Evolutionary conservation across 1,140 invertebrate species (phyloP).

Genomic region (Pseudomyrmex pallidus): DNA sequence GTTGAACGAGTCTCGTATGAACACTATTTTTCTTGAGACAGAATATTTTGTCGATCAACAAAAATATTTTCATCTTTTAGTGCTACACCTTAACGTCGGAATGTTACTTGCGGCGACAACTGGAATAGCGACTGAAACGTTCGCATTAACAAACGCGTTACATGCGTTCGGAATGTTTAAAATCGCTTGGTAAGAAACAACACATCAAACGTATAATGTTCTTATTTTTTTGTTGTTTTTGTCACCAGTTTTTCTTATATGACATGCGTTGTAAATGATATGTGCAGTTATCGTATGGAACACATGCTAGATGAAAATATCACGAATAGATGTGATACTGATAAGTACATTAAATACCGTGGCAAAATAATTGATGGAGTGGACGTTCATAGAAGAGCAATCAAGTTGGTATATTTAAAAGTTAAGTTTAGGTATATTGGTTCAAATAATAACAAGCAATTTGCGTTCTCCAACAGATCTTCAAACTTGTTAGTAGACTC

Average conservation of each 20-base stretch:
- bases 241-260: no score
- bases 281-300: slow-evolving; percentile 23
- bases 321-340: neutral
- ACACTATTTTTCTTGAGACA: neutral
- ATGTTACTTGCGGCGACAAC: slow-evolving; percentile 40
- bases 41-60: slow-evolving; percentile 40
- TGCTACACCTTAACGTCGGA: slow-evolving; percentile 51
- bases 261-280: neutral
- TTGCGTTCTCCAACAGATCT: neutral
- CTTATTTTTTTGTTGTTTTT: no score
- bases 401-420: neutral
- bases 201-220: no score
- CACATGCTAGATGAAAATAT: neutral
- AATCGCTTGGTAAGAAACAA: neutral
- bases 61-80: slow-evolving; percentile 57
- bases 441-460: neutral
- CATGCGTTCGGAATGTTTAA: slow-evolving; percentile 9
- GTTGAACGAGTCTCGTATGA: slow-evolving; percentile 5
- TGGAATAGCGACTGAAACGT: slow-evolving; percentile 56
- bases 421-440: neutral
- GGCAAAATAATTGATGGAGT: neutral
- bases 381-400: slow-evolving; percentile 17
- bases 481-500: neutral
- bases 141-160: neutral
- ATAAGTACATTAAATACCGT: neutral